These are phyloP conservation scores for Hyles euphorbiae DNA, from an alignment of 1,140 invertebrate species.

Conservation along the genomic window DNA sequence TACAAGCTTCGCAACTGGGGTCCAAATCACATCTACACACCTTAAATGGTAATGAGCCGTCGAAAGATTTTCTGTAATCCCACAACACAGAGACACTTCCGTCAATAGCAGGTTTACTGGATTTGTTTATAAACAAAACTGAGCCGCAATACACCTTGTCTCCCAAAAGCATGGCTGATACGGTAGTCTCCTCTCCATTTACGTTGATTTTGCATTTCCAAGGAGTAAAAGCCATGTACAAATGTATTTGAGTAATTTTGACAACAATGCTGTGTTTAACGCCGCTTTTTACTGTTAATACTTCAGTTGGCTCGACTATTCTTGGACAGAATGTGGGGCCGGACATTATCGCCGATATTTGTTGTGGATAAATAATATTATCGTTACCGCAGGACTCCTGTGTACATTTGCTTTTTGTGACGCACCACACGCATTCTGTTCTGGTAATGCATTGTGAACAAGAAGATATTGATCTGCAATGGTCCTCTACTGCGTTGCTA, in stretches of 20 bases:
- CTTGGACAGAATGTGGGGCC: slow-evolving; percentile 50
- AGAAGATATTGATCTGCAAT: slow-evolving; percentile 32
- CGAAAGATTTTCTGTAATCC: slow-evolving; percentile 53
- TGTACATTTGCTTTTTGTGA: slow-evolving; percentile 53
- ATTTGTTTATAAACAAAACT: slow-evolving; percentile 42
- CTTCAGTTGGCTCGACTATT: slow-evolving; percentile 30
- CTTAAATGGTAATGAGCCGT: slow-evolving; percentile 42
- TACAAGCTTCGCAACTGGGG: slow-evolving; percentile 36
- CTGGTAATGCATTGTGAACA: slow-evolving; percentile 39
- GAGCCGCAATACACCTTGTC: slow-evolving; percentile 50
- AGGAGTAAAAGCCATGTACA: slow-evolving; percentile 58
- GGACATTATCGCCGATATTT: slow-evolving; percentile 40
- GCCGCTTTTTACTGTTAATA: slow-evolving; percentile 38
- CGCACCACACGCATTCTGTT: slow-evolving; percentile 47
- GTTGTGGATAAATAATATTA: slow-evolving; percentile 47
- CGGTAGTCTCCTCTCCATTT: slow-evolving; percentile 28
- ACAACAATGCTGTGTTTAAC: slow-evolving; percentile 34
- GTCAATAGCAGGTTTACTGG: slow-evolving; percentile 28
- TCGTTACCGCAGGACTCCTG: slow-evolving; percentile 54
- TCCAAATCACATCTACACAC: slow-evolving; percentile 52
- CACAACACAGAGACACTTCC: slow-evolving; percentile 48
- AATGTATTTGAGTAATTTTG: slow-evolving; percentile 55
- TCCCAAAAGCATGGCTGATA: slow-evolving; percentile 37
- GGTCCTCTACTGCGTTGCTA: slow-evolving; percentile 17
- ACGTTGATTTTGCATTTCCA: slow-evolving; percentile 55